Conservation (phyloP, 2,888 invertebrate genomes). For the Camptogramma bilineatum region DNA sequence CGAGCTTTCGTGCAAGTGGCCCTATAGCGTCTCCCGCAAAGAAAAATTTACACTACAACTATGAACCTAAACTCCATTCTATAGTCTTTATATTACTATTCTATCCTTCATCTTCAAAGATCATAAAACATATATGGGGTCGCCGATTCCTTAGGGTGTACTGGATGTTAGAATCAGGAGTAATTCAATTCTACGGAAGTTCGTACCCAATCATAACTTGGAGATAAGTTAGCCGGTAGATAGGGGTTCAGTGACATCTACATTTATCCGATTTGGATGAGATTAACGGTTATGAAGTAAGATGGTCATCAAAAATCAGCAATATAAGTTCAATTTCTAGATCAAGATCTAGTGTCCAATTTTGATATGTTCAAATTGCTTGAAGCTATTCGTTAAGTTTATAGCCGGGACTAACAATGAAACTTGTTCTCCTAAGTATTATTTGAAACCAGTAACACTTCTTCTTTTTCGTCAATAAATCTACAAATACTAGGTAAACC, state of each 20-base stretch:
- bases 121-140: slow-evolving; percentile 43
- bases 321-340: not conserved
- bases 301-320: not conserved
- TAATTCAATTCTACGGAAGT: slow-evolving; percentile 43
- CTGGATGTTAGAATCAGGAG: slow-evolving; percentile 42
- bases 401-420: too few species aligned
- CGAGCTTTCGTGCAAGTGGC: too few species aligned
- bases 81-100: slow-evolving; percentile 14
- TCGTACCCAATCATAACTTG: slow-evolving; percentile 46
- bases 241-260: not conserved
- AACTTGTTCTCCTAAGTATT: too few species aligned
- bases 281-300: not conserved
- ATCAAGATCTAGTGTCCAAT: too few species aligned
- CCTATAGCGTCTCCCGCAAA: too few species aligned
- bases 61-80: not conserved
- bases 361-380: too few species aligned
- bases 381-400: too few species aligned
- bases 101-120: slow-evolving; percentile 24
- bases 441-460: too few species aligned
- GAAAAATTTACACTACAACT: not conserved
- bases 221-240: slow-evolving; percentile 29
- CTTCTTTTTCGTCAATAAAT: too few species aligned
- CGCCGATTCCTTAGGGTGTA: slow-evolving; percentile 37
- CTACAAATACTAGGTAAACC: too few species aligned
- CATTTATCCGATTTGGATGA: not conserved